Conservation (phyloP, 2,888 invertebrate genomes). For the Melanargia galathea region DNA sequence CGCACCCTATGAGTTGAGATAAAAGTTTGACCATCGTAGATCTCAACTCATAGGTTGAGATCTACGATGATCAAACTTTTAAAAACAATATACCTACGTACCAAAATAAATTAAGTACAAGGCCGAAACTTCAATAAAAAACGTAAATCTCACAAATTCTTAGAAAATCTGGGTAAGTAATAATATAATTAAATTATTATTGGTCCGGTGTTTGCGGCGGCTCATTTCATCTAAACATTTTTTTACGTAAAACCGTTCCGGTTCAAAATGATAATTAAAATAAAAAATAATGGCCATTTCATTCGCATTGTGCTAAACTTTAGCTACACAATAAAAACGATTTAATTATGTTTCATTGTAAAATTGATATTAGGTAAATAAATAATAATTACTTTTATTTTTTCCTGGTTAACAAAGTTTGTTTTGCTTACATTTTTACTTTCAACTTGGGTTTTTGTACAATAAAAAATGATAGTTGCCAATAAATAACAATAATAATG, state of each 20-base stretch:
- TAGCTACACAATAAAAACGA: not conserved
- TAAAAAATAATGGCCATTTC: not conserved
- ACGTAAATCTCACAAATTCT: not conserved
- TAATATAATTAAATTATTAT: not conserved
- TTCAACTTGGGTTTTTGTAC: not conserved
- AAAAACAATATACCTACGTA: not conserved
- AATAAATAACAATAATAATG: not conserved
- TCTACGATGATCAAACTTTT: not conserved
- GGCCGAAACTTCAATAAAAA: not conserved
- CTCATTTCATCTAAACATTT: not conserved
- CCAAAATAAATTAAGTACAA: not conserved
- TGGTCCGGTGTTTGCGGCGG: not conserved
- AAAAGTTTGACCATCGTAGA: not conserved
- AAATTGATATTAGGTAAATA: not conserved
- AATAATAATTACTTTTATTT: not conserved
- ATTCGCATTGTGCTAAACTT: not conserved
- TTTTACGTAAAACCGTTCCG: not conserved
- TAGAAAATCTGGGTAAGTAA: not conserved
- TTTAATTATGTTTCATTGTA: not conserved
- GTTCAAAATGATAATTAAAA: not conserved
- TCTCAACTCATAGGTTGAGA: not conserved
- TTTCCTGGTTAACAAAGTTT: not conserved
- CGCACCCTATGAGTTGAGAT: no score
- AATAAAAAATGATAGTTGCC: not conserved
- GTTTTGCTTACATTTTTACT: no score